Base-by-base conservation (phyloP, 2,888 invertebrate genomes). In the Caenorhabditis sp. region DNA sequence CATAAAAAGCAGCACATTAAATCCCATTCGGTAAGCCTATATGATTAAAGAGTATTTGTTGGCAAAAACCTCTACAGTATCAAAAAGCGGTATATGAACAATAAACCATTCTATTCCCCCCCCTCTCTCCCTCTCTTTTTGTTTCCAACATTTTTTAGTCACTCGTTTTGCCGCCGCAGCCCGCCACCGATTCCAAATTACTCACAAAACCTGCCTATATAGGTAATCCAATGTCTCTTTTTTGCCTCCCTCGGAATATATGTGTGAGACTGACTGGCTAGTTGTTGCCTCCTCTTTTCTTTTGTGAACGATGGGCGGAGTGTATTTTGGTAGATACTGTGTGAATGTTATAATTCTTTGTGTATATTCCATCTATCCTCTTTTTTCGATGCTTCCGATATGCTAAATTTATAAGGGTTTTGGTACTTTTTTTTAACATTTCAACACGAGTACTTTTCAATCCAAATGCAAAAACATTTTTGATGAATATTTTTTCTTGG, bases 171-270 rank as follows among this genome's bases (percentile, higher is more conserved):
- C 21, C 26, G 21, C n/a, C 26, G 20, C 21, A n/a, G 5, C 36
- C 36, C 36, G 36, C 36, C 36, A 36, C 43, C 43, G 43, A 43
- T 43, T 14, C 43, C 3, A 43, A 43, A 43, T 43, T 43, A 43
- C 43, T 43, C 43, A 17, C 43, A 43, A 43, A 43, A 43, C 43
- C 43, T 43, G 43, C 43, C 43, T 43, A 43, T 10, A 17, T 43
- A 43, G 43, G 43, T 43, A 43, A 43, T 43, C 43, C 43, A 43
- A 43, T 43, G 43, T 43, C 43, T 43, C 43, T 43, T 43, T 43
- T 17, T 43, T 43, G 43, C 43, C 3, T 43, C 43, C 43, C 43
- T 17, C 43, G 14, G 12, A 10, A 43, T 31, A 43, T 17, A 43
- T 43, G 43, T 43, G 43, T 43, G 43, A 43, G 43, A 43, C 43